Conservation (phyloP, 2,797 vertebrate species). For the Melanotaenia nigrans region DNA sequence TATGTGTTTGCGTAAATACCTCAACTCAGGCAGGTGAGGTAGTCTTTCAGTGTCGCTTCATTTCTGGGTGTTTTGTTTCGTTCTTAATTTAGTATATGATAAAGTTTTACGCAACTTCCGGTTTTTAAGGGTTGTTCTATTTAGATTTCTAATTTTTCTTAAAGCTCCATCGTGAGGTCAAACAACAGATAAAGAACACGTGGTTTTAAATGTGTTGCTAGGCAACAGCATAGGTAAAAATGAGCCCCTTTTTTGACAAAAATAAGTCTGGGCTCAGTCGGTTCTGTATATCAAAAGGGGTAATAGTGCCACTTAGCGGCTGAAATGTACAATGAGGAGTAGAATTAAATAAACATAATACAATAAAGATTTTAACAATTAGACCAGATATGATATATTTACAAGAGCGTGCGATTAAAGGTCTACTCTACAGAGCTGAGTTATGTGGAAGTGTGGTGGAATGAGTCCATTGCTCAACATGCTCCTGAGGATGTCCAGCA, state of each 20-base stretch:
- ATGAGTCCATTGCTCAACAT: no score
- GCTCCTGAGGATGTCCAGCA: no score
- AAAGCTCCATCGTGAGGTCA: background rate
- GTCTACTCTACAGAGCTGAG: no score
- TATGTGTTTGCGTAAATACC: no score
- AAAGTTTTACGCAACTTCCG: background rate
- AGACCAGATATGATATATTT: no score
- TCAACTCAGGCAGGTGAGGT: no score
- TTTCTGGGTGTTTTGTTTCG: background rate
- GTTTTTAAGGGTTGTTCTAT: background rate
- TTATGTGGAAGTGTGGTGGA: no score
- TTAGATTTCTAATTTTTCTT: no score
- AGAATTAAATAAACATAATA: background rate
- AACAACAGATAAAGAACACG: background rate
- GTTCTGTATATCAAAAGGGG: background rate
- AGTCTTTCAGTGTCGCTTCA: no score
- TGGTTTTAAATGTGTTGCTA: background rate
- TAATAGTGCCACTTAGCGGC: slow-evolving; percentile 54
- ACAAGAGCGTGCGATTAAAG: no score
- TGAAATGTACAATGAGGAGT: background rate
- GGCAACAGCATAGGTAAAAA: slow-evolving; percentile 5
- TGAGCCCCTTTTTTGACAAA: background rate
- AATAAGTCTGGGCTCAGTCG: background rate
- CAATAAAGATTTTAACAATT: no score
- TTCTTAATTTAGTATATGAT: background rate